A percentile compares a stretch with the other conserved stretches of the same genome.
Evolutionary conservation across 2,797 vertebrate species (phyloP).

Genomic region (Ctenopoma kingsleyae): DNA sequence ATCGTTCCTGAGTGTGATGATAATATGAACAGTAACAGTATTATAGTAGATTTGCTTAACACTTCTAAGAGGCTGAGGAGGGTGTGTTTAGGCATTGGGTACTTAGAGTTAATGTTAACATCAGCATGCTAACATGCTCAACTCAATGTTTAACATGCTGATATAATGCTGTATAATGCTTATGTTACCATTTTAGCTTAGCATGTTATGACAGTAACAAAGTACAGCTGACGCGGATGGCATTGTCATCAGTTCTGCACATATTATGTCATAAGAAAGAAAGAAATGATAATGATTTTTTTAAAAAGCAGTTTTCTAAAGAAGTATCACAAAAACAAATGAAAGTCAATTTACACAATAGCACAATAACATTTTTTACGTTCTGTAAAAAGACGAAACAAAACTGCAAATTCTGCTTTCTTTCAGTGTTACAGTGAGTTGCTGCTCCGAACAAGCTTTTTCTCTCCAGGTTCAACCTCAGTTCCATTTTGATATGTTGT

Average conservation of each 20-base stretch:
- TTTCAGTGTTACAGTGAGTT: constrained; percentile 3
- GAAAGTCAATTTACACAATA: not conserved
- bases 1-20: constrained; percentile 43
- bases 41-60: constrained; percentile 13
- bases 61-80: not conserved
- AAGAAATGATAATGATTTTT: not conserved
- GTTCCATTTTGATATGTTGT: constrained; percentile 37
- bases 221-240: not conserved
- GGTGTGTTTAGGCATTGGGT: no score
- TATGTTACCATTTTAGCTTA: not conserved
- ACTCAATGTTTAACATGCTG: no score
- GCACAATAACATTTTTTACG: not conserved
- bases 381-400: not conserved
- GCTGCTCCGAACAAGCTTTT: not conserved
- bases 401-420: not conserved
- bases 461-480: constrained; percentile 24
- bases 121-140: not conserved
- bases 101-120: not conserved
- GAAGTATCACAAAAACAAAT: not conserved
- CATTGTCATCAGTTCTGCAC: not conserved
- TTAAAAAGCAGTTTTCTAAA: not conserved
- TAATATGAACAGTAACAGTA: constrained; percentile 25
- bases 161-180: no score
- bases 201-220: not conserved
- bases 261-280: not conserved